Evolutionary conservation across 2,113 vertebrate species (phyloP).

Genomic region (Tamias sibiricus): DNA sequence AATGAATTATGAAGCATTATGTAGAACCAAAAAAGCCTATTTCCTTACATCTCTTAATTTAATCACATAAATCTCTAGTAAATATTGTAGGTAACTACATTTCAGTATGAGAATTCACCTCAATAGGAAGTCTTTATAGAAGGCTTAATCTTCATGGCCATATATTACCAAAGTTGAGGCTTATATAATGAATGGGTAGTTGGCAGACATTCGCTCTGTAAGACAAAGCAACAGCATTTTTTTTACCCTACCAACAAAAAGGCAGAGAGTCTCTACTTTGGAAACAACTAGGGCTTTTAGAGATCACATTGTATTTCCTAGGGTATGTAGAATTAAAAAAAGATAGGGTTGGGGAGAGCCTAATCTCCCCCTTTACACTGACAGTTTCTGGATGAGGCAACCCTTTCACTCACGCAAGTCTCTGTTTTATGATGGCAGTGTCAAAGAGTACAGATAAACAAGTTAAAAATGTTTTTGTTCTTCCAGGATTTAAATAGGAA

Average conservation of each 20-base stretch:
- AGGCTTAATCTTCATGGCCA: slow-evolving; percentile 82
- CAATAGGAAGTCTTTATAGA: slow-evolving; percentile 85
- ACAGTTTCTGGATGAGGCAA: slow-evolving; percentile 48
- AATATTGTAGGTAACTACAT: slow-evolving; percentile 85
- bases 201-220: slow-evolving; percentile 80
- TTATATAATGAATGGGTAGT: slow-evolving; percentile 59
- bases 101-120: slow-evolving; percentile 84
- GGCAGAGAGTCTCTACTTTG: slow-evolving; percentile 62
- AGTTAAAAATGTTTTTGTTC: slow-evolving; percentile 57
- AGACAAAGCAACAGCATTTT: slow-evolving; percentile 75
- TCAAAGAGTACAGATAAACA: slow-evolving; percentile 58
- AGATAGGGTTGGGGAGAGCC: slow-evolving; percentile 24
- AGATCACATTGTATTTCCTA: slow-evolving; percentile 26
- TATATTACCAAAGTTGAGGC: slow-evolving; percentile 74
- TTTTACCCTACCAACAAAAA: slow-evolving; percentile 64
- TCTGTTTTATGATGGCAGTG: slow-evolving; percentile 72
- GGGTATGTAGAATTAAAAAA: slow-evolving; percentile 21
- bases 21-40: slow-evolving; percentile 84
- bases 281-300: slow-evolving; percentile 61
- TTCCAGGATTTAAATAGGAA: slow-evolving; percentile 53
- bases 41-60: slow-evolving; percentile 86
- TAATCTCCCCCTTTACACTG: slow-evolving; percentile 43
- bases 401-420: slow-evolving; percentile 2
- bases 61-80: slow-evolving; percentile 86
- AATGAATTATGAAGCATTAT: slow-evolving; percentile 85